phyloP scores from a whole-genome alignment of 2,888 invertebrate genomes.

The Drosophila paracracens region DNA sequence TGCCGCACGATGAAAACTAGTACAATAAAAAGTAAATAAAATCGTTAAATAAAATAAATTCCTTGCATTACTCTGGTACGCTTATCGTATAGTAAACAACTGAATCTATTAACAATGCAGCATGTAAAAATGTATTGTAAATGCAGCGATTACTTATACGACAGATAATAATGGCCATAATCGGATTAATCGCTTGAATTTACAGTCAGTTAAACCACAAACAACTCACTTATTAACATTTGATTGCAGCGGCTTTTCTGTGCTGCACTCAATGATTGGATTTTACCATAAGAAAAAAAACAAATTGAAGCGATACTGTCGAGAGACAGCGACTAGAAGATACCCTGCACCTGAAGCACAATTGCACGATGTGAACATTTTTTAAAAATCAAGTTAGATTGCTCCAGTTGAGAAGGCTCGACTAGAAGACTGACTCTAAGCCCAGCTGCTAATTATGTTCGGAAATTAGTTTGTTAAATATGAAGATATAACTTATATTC shows the following conservation, averaged over 20 bases:
- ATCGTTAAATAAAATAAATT: background rate
- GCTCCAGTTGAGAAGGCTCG: background rate
- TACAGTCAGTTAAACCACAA: slow-evolving; percentile 44
- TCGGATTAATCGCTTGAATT: slow-evolving; percentile 46
- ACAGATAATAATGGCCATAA: slow-evolving; percentile 34
- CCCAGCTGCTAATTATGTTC: background rate
- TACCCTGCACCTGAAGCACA: background rate
- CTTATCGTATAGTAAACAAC: background rate
- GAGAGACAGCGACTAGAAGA: background rate
- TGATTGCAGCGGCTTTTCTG: slow-evolving; percentile 37
- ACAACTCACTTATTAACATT: slow-evolving; percentile 49
- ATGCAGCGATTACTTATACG: slow-evolving; percentile 19
- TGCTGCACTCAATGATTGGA: slow-evolving; percentile 47
- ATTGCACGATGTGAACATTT: background rate
- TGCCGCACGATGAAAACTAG: background rate
- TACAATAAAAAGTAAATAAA: background rate
- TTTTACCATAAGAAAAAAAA: slow-evolving; percentile 14
- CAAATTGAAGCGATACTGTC: background rate
- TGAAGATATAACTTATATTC: background rate
- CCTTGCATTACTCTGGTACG: background rate
- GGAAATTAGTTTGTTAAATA: rapidly evolving
- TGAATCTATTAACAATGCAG: background rate
- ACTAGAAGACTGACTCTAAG: background rate
- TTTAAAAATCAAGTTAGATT: rapidly evolving
- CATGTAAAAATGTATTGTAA: slow-evolving; percentile 4